Percentiles rank a stretch among this genome's conserved stretches.
phyloP scores from a whole-genome alignment of 2,797 vertebrate genomes.

The Thamnophis elegans region DNA sequence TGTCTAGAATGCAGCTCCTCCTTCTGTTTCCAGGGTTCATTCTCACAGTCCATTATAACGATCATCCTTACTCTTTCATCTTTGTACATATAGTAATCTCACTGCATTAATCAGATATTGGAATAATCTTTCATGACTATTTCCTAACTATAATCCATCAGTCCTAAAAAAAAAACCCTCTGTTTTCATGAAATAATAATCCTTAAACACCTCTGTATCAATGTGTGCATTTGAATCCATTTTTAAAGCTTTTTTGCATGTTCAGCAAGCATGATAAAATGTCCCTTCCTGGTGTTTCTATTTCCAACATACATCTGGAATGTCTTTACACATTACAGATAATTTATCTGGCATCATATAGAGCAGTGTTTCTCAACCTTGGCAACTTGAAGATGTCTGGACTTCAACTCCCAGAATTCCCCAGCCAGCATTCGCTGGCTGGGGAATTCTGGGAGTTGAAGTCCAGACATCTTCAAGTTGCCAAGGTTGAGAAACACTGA shows the following conservation, averaged over 20 bases:
- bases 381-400: too few species aligned
- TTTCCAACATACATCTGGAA: neutral
- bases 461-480: too few species aligned
- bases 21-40: neutral
- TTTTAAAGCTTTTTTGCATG: neutral
- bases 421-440: too few species aligned
- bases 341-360: neutral
- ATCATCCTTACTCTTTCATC: neutral
- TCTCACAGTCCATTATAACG: neutral
- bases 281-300: neutral
- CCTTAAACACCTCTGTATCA: neutral
- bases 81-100: neutral
- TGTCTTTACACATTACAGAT: neutral
- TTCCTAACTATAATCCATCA: neutral
- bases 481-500: too few species aligned
- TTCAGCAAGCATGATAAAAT: neutral
- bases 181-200: neutral
- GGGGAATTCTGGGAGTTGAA: too few species aligned
- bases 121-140: neutral
- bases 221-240: neutral
- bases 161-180: neutral
- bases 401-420: too few species aligned
- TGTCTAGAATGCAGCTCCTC: neutral
- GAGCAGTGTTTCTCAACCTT: too few species aligned
- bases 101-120: neutral